Evolutionary conservation across 2,888 invertebrate species (phyloP).

Genomic region (Microplitis deprimator): DNA sequence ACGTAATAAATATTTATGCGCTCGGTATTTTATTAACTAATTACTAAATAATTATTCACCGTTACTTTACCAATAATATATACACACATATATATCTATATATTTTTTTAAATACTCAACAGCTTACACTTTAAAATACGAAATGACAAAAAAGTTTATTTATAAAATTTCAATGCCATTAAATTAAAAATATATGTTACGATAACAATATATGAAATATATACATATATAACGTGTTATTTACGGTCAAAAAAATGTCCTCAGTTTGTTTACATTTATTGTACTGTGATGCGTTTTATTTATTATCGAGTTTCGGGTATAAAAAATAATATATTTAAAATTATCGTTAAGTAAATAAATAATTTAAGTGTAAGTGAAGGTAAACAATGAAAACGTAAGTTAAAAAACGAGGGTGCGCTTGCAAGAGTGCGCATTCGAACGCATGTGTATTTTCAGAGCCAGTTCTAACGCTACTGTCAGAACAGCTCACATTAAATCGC

Average conservation of each 20-base stretch:
- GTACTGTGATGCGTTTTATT: no score
- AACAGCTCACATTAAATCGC: slow-evolving; percentile 40
- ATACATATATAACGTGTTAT: not conserved
- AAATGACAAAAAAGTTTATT: not conserved
- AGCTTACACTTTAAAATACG: not conserved
- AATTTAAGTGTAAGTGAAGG: not conserved
- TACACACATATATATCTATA: no score
- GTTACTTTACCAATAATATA: not conserved
- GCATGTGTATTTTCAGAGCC: slow-evolving; percentile 64
- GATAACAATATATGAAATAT: not conserved
- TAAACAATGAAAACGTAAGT: not conserved
- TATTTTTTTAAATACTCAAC: no score
- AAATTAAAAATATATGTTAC: not conserved
- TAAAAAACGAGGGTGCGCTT: slow-evolving; percentile 16
- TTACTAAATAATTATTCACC: not conserved
- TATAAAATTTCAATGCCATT: not conserved
- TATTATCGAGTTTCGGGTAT: no score
- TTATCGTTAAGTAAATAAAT: not conserved
- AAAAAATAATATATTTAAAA: no score
- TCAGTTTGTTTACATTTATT: not conserved
- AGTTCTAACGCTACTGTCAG: slow-evolving; percentile 67
- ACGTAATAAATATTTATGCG: not conserved
- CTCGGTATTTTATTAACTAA: not conserved
- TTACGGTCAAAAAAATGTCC: not conserved
- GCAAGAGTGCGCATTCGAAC: slow-evolving; percentile 37